A percentile compares a stretch with the other conserved stretches of the same genome.
Conservation (phyloP, 2,113 vertebrate species). For the Smithornis capensis region DNA sequence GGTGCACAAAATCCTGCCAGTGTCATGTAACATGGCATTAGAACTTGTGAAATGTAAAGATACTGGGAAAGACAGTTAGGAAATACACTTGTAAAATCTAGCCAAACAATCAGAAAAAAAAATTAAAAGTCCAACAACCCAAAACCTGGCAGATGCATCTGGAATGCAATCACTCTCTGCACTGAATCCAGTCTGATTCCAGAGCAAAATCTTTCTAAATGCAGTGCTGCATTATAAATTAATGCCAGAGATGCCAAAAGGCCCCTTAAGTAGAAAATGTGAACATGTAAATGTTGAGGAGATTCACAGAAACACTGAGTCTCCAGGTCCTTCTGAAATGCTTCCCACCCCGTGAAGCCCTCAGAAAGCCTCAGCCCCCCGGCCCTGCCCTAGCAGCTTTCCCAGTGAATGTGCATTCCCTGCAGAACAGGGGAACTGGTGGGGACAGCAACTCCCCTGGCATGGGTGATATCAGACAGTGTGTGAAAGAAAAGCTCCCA, state of each 20-base stretch:
- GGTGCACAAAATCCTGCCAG: neutral
- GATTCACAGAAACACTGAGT: neutral
- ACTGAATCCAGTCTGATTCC: neutral
- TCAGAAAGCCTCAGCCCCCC: neutral
- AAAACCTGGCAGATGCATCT: neutral
- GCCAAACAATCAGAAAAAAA: neutral
- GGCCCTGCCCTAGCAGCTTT: neutral
- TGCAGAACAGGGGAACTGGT: neutral
- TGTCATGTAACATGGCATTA: neutral
- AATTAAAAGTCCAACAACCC: neutral
- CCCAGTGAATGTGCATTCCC: neutral
- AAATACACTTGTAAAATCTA: neutral
- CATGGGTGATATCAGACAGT: rapidly evolving
- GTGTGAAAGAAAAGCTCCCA: neutral
- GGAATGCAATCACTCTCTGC: neutral
- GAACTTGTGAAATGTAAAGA: neutral
- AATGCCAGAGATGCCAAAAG: neutral
- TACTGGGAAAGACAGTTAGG: neutral
- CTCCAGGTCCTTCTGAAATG: neutral
- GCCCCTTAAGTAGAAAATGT: slow-evolving; percentile 18
- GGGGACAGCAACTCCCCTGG: neutral
- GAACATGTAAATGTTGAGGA: neutral
- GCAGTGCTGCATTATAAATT: neutral
- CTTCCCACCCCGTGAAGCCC: neutral
- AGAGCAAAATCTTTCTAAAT: neutral